phyloP scores from a whole-genome alignment of 2,113 vertebrate genomes.

The Archocentrus centrarchus region DNA sequence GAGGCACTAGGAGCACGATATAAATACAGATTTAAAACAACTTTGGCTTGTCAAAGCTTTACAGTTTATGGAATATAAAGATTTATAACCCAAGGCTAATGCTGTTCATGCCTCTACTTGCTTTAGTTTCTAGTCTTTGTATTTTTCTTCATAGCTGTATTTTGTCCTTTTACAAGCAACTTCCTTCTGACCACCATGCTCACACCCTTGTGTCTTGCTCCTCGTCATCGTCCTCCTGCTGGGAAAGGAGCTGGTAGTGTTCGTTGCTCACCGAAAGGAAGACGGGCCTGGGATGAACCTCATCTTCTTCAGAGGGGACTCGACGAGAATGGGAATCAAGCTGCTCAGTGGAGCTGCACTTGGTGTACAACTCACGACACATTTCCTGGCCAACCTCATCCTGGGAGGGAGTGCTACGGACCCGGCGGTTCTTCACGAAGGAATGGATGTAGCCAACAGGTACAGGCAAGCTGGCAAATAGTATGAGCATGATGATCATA shows the following conservation, averaged over 20 bases:
- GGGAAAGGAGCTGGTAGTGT: slow-evolving; percentile 78
- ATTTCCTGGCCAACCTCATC: slow-evolving; percentile 79
- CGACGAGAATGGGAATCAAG: slow-evolving; percentile 51
- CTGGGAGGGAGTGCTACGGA: slow-evolving; percentile 45
- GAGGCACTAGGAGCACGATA: neutral
- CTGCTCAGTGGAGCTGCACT: slow-evolving; percentile 74
- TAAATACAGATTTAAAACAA: slow-evolving; percentile 35
- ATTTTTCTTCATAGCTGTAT: neutral
- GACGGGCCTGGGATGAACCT: slow-evolving; percentile 34
- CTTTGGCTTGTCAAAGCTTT: slow-evolving; percentile 9
- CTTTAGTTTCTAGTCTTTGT: neutral
- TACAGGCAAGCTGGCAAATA: slow-evolving; percentile 88
- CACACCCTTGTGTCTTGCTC: slow-evolving; percentile 79
- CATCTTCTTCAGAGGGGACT: slow-evolving; percentile 40
- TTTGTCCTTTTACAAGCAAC: slow-evolving; percentile 3
- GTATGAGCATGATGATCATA: slow-evolving; percentile 88
- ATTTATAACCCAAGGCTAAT: neutral
- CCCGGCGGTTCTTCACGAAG: slow-evolving; percentile 72
- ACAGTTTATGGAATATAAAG: slow-evolving; percentile 7
- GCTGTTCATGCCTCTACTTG: neutral
- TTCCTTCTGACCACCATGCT: slow-evolving; percentile 2
- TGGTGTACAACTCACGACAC: slow-evolving; percentile 83
- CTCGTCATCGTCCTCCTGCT: slow-evolving; percentile 68
- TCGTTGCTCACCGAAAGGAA: slow-evolving; percentile 73
- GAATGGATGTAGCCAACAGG: slow-evolving; percentile 88